A percentile compares a stretch with the other conserved stretches of the same genome.
These are phyloP conservation scores for Heterochromis multidens DNA, from an alignment of 2,113 vertebrate species.

Conservation along the genomic window DNA sequence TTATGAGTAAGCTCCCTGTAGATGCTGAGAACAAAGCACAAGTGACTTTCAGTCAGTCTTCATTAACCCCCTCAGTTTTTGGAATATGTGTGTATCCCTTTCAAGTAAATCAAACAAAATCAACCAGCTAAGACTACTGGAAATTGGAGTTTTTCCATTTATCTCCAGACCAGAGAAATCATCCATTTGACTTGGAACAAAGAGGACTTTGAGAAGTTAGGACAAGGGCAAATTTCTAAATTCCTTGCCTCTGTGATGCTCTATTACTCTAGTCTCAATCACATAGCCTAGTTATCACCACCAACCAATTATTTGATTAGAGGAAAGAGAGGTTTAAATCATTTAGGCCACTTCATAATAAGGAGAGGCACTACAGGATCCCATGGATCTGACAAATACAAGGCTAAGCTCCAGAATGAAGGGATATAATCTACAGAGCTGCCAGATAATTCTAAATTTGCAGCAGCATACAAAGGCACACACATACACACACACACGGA, in stretches of 20 bases:
- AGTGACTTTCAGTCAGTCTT: slow-evolving; percentile 32
- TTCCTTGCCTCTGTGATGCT: slow-evolving; percentile 36
- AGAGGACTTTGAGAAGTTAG: slow-evolving; percentile 55
- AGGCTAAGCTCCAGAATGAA: slow-evolving; percentile 59
- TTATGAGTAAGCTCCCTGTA: slow-evolving; percentile 3
- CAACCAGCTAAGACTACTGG: slow-evolving; percentile 2
- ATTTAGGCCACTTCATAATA: slow-evolving; percentile 66
- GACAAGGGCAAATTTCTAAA: slow-evolving; percentile 62
- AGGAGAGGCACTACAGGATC: slow-evolving; percentile 45
- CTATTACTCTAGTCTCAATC: slow-evolving; percentile 51
- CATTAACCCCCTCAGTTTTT: slow-evolving; percentile 35
- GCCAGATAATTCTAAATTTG: slow-evolving; percentile 13
- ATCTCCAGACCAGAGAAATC: slow-evolving; percentile 2
- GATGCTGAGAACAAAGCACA: slow-evolving; percentile 28
- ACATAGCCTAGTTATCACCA: slow-evolving; percentile 62
- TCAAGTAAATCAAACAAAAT: slow-evolving; percentile 35
- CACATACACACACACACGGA: neutral
- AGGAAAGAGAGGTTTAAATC: slow-evolving; percentile 62
- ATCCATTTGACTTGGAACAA: slow-evolving; percentile 19
- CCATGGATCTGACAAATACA: slow-evolving; percentile 55
- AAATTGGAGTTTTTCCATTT: neutral
- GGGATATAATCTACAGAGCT: slow-evolving; percentile 47
- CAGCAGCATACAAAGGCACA: neutral
- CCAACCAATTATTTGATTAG: slow-evolving; percentile 79
- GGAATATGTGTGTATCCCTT: neutral